Conservation (phyloP, 2,797 vertebrate genomes). For the Rhinogobio ventralis region DNA sequence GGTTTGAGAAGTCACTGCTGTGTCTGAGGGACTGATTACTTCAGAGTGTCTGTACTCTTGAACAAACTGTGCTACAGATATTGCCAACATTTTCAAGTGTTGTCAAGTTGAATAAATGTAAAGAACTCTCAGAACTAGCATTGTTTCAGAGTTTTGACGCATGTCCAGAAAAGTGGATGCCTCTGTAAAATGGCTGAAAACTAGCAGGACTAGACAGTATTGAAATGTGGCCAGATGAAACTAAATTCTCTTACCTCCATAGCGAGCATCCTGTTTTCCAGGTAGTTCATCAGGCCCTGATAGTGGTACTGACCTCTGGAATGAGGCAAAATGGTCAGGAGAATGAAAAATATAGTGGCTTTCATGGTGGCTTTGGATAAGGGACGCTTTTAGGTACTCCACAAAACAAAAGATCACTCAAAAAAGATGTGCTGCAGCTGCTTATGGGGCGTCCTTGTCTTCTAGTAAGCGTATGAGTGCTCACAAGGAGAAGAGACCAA, state of each 20-base stretch:
- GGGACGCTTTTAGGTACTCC: slow-evolving; percentile 50
- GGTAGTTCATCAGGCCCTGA: slow-evolving; percentile 93
- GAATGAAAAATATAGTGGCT: slow-evolving; percentile 72
- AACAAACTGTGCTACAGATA: not conserved
- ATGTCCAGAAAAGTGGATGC: not conserved
- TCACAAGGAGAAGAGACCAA: slow-evolving; percentile 55
- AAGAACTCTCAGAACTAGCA: not conserved
- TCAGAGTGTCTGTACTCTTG: not conserved
- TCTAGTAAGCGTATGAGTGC: slow-evolving; percentile 27
- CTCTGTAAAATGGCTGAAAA: slow-evolving; percentile 14
- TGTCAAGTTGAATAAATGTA: not conserved
- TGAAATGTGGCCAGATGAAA: not conserved
- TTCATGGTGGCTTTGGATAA: slow-evolving; percentile 69
- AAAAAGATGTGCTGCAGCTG: slow-evolving; percentile 9
- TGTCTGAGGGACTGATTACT: slow-evolving; percentile 51
- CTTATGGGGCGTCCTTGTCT: slow-evolving; percentile 15
- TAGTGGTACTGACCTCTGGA: slow-evolving; percentile 84
- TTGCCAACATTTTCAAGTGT: not conserved
- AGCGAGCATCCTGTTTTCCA: slow-evolving; percentile 89
- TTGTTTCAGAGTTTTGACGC: not conserved
- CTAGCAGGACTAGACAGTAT: not conserved
- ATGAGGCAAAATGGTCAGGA: slow-evolving; percentile 78
- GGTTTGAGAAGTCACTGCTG: not conserved
- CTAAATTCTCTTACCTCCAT: slow-evolving; percentile 87
- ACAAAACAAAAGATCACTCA: slow-evolving; percentile 48